A percentile compares a stretch with the other conserved stretches of the same genome.
These are phyloP conservation scores for Drosophila algonquin DNA, from an alignment of 2,888 invertebrate genomes.

Conservation along the genomic window DNA sequence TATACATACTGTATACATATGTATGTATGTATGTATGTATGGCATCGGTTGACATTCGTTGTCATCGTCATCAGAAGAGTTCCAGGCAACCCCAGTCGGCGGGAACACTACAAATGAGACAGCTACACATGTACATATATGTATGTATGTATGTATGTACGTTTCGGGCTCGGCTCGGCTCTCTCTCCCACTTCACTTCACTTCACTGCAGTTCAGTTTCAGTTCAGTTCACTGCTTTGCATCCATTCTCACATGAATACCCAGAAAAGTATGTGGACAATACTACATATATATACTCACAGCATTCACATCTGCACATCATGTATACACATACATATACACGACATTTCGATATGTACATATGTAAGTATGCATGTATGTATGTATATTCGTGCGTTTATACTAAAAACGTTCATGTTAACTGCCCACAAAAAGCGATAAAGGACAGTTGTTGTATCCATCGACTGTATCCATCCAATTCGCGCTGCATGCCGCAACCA, in stretches of 20 bases:
- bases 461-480: constrained; percentile 3
- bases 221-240: constrained; percentile 17
- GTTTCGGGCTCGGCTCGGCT: constrained; percentile 2
- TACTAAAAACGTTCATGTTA: constrained; percentile 59
- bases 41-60: constrained; percentile 50
- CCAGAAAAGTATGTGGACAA: constrained; percentile 2
- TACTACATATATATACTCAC: constrained; percentile 12
- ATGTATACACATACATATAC: not conserved
- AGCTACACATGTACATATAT: constrained; percentile 58
- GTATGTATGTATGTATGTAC: not conserved
- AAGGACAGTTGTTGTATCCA: constrained; percentile 67
- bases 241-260: constrained; percentile 11
- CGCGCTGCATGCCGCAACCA: not conserved
- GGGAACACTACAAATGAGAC: constrained; percentile 71
- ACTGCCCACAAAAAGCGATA: constrained; percentile 74
- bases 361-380: constrained; percentile 10
- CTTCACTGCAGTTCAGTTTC: no score
- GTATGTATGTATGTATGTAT: not conserved
- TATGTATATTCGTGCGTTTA: constrained; percentile 15
- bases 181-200: constrained; percentile 6
- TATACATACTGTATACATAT: not conserved
- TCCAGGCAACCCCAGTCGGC: constrained; percentile 48
- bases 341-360: constrained; percentile 7
- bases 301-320: constrained; percentile 6
- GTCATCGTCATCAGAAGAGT: constrained; percentile 23